Conservation (phyloP, 2,113 vertebrate genomes). For the Mustela nigripes region DNA sequence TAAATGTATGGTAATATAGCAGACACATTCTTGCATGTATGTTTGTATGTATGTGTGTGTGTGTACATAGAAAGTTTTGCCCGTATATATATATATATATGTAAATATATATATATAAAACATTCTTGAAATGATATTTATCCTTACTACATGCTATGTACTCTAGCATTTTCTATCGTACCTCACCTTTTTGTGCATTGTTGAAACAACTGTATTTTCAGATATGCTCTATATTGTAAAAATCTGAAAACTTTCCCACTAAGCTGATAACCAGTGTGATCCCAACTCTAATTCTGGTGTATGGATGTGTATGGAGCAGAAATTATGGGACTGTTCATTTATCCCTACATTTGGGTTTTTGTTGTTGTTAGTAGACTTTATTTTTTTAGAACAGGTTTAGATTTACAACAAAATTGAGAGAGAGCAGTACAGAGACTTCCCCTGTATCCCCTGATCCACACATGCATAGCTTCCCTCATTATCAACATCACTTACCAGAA, state of each 20-base stretch:
- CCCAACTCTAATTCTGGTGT: neutral
- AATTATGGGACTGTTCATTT: neutral
- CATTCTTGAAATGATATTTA: conserved; percentile 15
- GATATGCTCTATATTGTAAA: neutral
- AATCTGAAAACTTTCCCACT: neutral
- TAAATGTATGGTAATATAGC: neutral
- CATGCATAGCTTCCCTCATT: neutral
- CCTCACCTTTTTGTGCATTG: neutral
- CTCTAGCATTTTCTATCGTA: neutral
- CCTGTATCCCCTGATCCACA: neutral
- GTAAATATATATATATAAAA: neutral
- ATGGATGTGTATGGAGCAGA: neutral
- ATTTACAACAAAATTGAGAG: neutral
- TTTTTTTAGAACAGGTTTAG: neutral
- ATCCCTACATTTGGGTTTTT: neutral
- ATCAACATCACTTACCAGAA: neutral
- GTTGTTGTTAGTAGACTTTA: neutral
- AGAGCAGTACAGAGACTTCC: neutral
- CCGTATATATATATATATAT: neutral
- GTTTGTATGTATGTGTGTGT: neutral
- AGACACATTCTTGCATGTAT: neutral
- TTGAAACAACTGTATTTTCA: neutral
- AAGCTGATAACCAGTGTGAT: neutral
- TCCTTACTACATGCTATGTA: neutral
- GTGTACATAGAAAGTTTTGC: neutral